Conservation (phyloP, 1,140 invertebrate genomes). For the Ladona fulva region DNA sequence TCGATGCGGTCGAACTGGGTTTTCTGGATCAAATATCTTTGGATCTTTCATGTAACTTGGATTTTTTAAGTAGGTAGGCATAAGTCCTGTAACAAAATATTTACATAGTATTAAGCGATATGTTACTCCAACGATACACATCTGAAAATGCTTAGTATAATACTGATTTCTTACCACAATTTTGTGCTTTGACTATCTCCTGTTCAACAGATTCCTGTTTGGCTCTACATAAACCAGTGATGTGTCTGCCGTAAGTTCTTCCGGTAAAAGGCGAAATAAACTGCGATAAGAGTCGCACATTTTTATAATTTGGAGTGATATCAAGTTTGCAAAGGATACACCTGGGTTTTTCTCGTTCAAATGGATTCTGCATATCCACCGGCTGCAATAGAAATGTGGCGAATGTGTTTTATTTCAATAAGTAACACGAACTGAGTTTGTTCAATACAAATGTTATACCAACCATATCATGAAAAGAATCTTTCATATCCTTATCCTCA, state of each 20-base stretch:
- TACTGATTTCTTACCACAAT: slow-evolving; percentile 41
- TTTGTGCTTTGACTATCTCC: slow-evolving; percentile 63
- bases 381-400: slow-evolving; percentile 38
- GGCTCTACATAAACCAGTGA: slow-evolving; percentile 75
- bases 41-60: slow-evolving; percentile 70
- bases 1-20: slow-evolving; percentile 67
- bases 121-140: slow-evolving; percentile 12
- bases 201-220: slow-evolving; percentile 61
- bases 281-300: slow-evolving; percentile 81
- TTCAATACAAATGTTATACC: too few relatives aligned
- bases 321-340: slow-evolving; percentile 85
- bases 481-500: too few relatives aligned
- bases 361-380: slow-evolving; percentile 72
- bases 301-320: slow-evolving; percentile 84
- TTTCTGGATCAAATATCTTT: slow-evolving; percentile 74
- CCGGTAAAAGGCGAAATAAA: slow-evolving; percentile 93
- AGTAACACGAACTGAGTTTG: too few relatives aligned
- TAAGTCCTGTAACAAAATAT: slow-evolving; percentile 44
- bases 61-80: slow-evolving; percentile 69
- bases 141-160: not conserved
- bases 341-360: slow-evolving; percentile 53
- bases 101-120: slow-evolving; percentile 19
- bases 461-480: too few relatives aligned
- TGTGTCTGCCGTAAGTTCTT: slow-evolving; percentile 78
- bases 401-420: too few relatives aligned